These are phyloP conservation scores for Homarus gammarus DNA, from an alignment of 2,888 invertebrate species.

Conservation along the genomic window DNA sequence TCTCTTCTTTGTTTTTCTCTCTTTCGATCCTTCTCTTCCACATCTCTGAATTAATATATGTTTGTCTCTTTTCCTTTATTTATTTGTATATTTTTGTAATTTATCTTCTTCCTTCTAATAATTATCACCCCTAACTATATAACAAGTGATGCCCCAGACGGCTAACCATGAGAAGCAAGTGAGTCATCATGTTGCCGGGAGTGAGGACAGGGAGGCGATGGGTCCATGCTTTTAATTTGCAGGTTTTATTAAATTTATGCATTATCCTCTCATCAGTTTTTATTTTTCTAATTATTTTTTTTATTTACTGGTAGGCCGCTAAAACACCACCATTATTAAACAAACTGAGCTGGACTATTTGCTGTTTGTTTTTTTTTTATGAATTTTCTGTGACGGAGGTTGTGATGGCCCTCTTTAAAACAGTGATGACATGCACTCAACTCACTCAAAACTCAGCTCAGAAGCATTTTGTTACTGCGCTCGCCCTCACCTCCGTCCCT, in stretches of 20 bases:
- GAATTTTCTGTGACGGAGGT: not conserved
- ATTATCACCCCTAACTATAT: no score
- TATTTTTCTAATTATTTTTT: slow-evolving; percentile 5
- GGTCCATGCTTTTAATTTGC: slow-evolving; percentile 15
- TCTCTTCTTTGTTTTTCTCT: no score
- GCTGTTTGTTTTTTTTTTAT: not conserved
- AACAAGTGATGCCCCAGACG: no score
- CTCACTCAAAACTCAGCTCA: no score
- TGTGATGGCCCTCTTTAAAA: slow-evolving; percentile 23
- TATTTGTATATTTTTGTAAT: no score
- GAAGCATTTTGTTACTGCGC: slow-evolving; percentile 10
- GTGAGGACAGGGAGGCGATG: slow-evolving; percentile 18
- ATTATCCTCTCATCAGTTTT: slow-evolving; percentile 19
- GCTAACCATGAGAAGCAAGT: no score
- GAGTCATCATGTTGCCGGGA: not conserved
- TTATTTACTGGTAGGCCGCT: slow-evolving; percentile 37
- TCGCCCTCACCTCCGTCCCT: not conserved
- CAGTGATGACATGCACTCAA: slow-evolving; percentile 21
- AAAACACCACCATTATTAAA: not conserved
- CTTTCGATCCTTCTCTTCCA: no score
- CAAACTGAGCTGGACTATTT: no score
- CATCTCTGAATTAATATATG: no score
- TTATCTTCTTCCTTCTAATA: no score
- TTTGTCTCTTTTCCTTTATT: no score
- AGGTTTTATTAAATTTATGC: slow-evolving; percentile 24